phyloP scores from a whole-genome alignment of 2,113 vertebrate species.

The Neofelis nebulosa region DNA sequence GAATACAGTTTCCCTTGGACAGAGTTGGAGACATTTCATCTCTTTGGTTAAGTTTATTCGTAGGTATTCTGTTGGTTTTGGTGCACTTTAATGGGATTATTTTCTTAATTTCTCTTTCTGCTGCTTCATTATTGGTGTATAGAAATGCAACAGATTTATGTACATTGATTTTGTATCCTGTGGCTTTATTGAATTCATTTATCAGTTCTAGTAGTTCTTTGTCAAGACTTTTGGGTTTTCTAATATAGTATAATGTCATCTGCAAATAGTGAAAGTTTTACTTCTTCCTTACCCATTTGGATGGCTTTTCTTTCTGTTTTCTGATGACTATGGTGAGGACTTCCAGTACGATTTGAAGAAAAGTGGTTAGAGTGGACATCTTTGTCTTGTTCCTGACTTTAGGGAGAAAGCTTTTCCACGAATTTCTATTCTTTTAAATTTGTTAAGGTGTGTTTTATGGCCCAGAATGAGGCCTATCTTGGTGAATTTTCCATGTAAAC shows the following conservation, averaged over 20 bases:
- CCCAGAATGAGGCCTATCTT: neutral
- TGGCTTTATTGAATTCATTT: neutral
- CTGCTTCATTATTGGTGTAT: no score
- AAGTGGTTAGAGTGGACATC: neutral
- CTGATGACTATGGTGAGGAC: neutral
- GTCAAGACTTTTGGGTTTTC: neutral
- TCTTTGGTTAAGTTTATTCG: no score
- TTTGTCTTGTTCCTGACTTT: neutral
- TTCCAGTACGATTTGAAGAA: neutral
- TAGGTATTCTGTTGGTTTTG: no score
- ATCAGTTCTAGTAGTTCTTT: neutral
- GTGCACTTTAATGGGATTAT: no score
- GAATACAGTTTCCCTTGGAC: neutral
- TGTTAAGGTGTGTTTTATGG: neutral
- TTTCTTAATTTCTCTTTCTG: no score
- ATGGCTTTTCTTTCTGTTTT: neutral
- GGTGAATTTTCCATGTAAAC: neutral
- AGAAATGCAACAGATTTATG: no score
- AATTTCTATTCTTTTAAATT: neutral
- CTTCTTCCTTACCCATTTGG: neutral
- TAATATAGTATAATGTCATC: neutral
- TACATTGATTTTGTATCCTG: neutral
- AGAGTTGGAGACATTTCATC: neutral
- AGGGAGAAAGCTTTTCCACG: neutral
- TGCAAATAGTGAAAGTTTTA: neutral